Conservation (phyloP, 2,888 invertebrate species). For the Himalopsyche japonica region DNA sequence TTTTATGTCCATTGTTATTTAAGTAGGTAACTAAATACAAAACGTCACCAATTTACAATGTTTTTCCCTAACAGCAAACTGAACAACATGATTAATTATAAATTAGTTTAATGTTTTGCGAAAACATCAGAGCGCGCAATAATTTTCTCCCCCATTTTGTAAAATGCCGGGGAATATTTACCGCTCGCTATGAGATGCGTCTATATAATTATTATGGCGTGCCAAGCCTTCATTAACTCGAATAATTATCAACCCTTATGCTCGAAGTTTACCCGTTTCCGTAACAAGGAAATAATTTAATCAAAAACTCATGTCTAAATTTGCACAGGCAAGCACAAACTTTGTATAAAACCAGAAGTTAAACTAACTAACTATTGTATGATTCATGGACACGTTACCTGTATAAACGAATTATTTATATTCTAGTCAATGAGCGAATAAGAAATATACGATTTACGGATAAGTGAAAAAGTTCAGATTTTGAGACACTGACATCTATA, state of each 20-base stretch:
- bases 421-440: too few species aligned
- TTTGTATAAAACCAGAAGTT: background rate
- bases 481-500: too few species aligned
- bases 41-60: background rate
- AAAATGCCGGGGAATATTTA: background rate
- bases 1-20: too few species aligned
- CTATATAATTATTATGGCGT: constrained; percentile 1
- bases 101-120: constrained; percentile 1
- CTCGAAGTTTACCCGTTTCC: background rate
- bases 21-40: background rate
- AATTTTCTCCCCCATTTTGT: constrained; percentile 1
- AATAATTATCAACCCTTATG: background rate
- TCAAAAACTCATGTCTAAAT: background rate
- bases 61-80: background rate
- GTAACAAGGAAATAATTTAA: background rate
- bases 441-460: too few species aligned
- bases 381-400: too few species aligned
- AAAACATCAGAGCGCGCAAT: background rate
- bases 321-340: background rate
- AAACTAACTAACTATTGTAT: too few species aligned
- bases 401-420: too few species aligned
- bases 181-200: background rate
- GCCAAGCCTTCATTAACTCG: background rate
- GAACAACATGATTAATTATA: background rate
- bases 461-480: too few species aligned